Base-by-base conservation (phyloP, 2,797 vertebrate genomes). In the Gorsachius magnificus region DNA sequence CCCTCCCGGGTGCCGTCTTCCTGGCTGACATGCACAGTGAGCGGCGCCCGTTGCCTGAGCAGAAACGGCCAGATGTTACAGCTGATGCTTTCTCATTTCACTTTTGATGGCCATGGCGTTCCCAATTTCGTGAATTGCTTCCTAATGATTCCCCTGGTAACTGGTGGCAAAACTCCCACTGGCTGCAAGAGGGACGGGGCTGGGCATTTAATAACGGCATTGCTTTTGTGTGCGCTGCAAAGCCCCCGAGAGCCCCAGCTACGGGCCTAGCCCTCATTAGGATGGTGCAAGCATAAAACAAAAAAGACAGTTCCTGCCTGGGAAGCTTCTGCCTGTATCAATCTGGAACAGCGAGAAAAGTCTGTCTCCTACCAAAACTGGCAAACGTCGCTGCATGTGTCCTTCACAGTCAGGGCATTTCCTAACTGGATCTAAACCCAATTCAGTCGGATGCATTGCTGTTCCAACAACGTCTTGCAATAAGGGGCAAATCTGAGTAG, bases 211-310 rank as follows among this genome's bases (percentile, higher is more conserved):
- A 4, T 70, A 16, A 5, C 50, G 3, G 84, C 70, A 1, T 1
- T 2, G 22, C 74, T 43, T n/a, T 26, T 0, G 28, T 9, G 84
- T 1, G n/a, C 2, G 3, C 53, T 16, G 43, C 43, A 22, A n/a
- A 46, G 28, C n/a, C 45, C 51, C 43, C 1, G 0, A 3, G 50
- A 71, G 50, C 45, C 50, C 58, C 35, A 2, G 17, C 13, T 1
- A 13, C 1, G 1, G 46, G 45, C 51, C 38, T 43, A 28, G 79
- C 71, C 60, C 83, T 33, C 8, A 2, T 31, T 9, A 48, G 74
- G 38, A n/a, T 31, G 51, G 35, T 53, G 77, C 82, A 20, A 75
- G 83, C 45, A 22, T 43, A 24, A 31, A 75, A 10, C 31, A 68
- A 6, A 38, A 88, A 41, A 24, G 9, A 25, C 90, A 21, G n/a